Percentiles rank a stretch among this genome's conserved stretches.
Conservation (phyloP, 1,140 invertebrate species). For the Chironomus tepperi region DNA sequence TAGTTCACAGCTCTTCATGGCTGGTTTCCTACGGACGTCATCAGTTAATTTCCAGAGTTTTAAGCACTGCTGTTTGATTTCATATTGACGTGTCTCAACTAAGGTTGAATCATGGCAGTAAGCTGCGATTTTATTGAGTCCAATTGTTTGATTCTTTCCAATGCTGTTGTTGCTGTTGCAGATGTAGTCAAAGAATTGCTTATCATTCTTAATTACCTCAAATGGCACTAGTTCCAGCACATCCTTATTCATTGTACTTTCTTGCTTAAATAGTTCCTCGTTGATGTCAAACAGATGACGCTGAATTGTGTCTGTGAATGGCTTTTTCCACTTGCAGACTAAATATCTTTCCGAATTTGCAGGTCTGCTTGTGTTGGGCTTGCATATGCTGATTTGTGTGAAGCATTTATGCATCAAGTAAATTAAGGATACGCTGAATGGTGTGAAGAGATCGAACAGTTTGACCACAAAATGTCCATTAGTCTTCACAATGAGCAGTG, state of each 20-base stretch:
- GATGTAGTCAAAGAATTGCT: conserved; percentile 69
- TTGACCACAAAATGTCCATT: conserved; percentile 94
- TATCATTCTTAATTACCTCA: conserved; percentile 54
- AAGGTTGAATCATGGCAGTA: conserved; percentile 65
- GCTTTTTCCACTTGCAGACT: conserved; percentile 71
- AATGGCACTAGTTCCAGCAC: conserved; percentile 61
- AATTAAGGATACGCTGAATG: conserved; percentile 86
- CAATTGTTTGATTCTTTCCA: conserved; percentile 64
- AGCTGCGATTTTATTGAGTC: conserved; percentile 69
- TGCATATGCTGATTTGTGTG: conserved; percentile 75
- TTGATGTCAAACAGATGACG: conserved; percentile 67
- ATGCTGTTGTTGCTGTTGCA: conserved; percentile 69
- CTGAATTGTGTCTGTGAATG: conserved; percentile 49
- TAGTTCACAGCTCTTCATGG: conserved; percentile 39
- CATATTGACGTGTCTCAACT: conserved; percentile 59
- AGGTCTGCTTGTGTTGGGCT: conserved; percentile 93
- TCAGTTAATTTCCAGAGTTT: conserved; percentile 60
- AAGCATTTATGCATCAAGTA: conserved; percentile 93
- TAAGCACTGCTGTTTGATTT: conserved; percentile 63
- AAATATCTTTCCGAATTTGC: conserved; percentile 97
- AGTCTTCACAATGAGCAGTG: conserved; percentile 70
- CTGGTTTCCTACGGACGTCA: conserved; percentile 43
- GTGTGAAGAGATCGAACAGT: conserved; percentile 92
- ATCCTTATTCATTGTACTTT: conserved; percentile 39
- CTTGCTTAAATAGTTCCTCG: conserved; percentile 44